Percentiles rank a stretch among this genome's conserved stretches.
Evolutionary conservation across 2,113 vertebrate species (phyloP).

Genomic region (rabbit (Oryctolagus cuniculus)): DNA sequence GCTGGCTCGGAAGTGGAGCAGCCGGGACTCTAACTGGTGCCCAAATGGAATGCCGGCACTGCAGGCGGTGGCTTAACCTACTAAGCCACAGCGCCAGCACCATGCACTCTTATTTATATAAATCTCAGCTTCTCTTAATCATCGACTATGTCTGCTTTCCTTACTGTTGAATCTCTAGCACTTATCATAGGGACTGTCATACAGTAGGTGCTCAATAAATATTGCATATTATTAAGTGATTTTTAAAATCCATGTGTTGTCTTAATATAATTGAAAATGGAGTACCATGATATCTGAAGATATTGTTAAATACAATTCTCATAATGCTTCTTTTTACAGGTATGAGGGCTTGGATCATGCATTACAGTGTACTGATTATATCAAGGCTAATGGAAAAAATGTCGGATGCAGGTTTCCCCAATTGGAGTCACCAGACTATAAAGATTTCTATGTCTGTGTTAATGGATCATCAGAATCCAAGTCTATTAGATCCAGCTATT

Average conservation of each 20-base stretch:
- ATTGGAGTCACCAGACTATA: slow-evolving; percentile 88
- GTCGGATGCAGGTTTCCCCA: slow-evolving; percentile 88
- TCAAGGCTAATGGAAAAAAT: slow-evolving; percentile 71
- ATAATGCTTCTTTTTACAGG: slow-evolving; percentile 84
- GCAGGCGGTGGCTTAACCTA: too few species aligned
- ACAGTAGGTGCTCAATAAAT: slow-evolving; percentile 16
- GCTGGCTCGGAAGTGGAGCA: too few species aligned
- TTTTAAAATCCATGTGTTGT: not conserved
- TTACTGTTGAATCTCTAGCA: not conserved
- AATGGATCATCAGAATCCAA: slow-evolving; percentile 87
- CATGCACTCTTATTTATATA: not conserved
- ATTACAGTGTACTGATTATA: slow-evolving; percentile 88
- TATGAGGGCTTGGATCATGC: slow-evolving; percentile 86
- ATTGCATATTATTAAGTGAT: not conserved
- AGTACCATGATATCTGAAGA: not conserved
- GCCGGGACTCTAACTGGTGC: too few species aligned
- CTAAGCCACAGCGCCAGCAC: too few species aligned
- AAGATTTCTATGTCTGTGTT: slow-evolving; percentile 92
- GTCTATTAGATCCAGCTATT: slow-evolving; percentile 83
- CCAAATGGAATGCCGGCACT: too few species aligned
- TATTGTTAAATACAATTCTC: slow-evolving; percentile 25
- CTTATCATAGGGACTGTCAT: not conserved
- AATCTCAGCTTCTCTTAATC: slow-evolving; percentile 46
- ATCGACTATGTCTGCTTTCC: not conserved
- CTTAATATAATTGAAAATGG: slow-evolving; percentile 44